Evolutionary conservation across 2,888 invertebrate genomes (phyloP).

Genomic region (Campoplex capitator): DNA sequence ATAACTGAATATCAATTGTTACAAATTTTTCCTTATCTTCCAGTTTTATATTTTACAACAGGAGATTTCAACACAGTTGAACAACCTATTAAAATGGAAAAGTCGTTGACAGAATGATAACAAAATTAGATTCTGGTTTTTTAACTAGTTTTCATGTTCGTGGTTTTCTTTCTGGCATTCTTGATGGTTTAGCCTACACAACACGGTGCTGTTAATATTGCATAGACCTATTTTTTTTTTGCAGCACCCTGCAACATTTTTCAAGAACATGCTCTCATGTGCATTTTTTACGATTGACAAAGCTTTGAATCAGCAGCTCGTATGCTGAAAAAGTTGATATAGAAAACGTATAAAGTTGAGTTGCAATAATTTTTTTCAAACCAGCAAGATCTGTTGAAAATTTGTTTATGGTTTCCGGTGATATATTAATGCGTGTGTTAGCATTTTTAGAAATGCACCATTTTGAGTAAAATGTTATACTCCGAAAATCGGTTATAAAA

Average conservation of each 20-base stretch:
- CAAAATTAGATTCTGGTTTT: not conserved
- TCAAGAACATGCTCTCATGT: not conserved
- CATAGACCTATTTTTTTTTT: too few species aligned
- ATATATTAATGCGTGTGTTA: not conserved
- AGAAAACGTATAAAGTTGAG: too few species aligned
- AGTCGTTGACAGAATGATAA: not conserved
- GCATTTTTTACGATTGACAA: too few species aligned
- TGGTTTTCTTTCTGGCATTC: not conserved
- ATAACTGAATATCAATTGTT: not conserved
- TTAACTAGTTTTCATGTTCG: not conserved
- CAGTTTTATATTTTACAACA: not conserved
- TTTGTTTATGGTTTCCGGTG: not conserved
- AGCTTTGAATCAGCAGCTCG: too few species aligned
- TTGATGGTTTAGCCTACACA: not conserved
- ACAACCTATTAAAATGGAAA: not conserved
- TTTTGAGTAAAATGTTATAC: not conserved
- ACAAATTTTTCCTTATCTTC: not conserved
- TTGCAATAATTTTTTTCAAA: too few species aligned
- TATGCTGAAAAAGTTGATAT: too few species aligned
- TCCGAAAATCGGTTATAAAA: not conserved
- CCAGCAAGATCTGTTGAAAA: not conserved
- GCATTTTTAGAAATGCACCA: not conserved
- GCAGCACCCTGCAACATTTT: not conserved
- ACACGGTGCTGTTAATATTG: too few species aligned
- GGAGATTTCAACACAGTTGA: not conserved